Conservation (phyloP, 2,113 vertebrate genomes). For the Cairina moschata region DNA sequence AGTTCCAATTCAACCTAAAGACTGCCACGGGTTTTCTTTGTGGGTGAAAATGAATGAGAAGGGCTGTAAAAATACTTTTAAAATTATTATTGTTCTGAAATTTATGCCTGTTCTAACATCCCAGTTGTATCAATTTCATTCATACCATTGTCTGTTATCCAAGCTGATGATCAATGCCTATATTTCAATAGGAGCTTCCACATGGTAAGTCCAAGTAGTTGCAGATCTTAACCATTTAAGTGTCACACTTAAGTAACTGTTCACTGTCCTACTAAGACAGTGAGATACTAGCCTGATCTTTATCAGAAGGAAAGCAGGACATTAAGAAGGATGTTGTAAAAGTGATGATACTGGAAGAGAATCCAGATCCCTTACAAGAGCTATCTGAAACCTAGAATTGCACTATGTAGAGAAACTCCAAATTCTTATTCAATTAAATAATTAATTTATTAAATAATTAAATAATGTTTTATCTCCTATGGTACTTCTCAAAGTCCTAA, state of each 20-base stretch:
- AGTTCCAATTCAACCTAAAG: neutral
- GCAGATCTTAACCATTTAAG: neutral
- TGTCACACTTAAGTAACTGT: slow-evolving; percentile 11
- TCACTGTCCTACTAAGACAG: neutral
- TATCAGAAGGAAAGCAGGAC: neutral
- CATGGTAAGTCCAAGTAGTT: neutral
- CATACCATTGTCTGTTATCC: neutral
- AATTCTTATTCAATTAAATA: neutral
- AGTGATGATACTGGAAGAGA: neutral
- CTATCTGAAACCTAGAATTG: neutral
- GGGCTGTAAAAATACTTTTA: neutral
- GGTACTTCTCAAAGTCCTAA: neutral
- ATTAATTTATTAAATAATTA: neutral
- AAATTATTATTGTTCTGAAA: neutral
- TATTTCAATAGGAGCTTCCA: neutral
- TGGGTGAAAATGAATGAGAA: no score
- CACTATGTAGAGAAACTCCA: neutral
- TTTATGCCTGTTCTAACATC: neutral
- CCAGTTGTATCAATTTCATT: neutral
- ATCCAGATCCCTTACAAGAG: neutral
- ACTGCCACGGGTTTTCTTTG: neutral
- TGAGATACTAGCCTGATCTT: neutral
- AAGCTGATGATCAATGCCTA: neutral
- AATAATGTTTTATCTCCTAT: neutral
- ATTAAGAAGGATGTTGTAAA: slow-evolving; percentile 4